Evolutionary conservation across 2,113 vertebrate genomes (phyloP).

Genomic region (Gallinago undulata): DNA sequence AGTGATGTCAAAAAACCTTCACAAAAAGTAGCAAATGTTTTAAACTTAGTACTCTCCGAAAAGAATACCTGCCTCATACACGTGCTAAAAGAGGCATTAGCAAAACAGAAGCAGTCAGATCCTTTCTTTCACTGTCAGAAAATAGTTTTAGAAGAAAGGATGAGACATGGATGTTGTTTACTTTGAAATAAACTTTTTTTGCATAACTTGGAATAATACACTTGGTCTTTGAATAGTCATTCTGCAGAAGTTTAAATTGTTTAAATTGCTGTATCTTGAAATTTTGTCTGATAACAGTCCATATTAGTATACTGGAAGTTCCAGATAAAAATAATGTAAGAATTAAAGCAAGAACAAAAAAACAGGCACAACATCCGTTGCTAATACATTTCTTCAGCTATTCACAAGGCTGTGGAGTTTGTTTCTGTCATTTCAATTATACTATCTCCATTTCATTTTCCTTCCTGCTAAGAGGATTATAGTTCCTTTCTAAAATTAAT

Average conservation of each 20-base stretch:
- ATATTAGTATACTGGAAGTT: background rate
- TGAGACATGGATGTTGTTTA: background rate
- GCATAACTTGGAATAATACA: background rate
- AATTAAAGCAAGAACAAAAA: background rate
- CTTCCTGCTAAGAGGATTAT: background rate
- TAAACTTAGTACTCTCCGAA: background rate
- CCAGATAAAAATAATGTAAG: background rate
- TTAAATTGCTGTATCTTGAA: background rate
- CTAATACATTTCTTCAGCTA: background rate
- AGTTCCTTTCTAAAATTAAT: slow-evolving; percentile 7
- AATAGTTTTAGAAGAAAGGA: background rate
- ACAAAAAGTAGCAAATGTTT: background rate
- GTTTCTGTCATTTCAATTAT: background rate
- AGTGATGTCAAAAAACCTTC: background rate
- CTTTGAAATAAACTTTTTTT: background rate
- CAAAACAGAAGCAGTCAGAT: background rate
- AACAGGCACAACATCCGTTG: background rate
- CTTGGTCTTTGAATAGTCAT: background rate
- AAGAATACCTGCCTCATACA: background rate
- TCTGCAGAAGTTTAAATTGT: background rate
- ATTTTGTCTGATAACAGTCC: background rate
- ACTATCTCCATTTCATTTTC: background rate
- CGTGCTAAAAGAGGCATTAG: background rate
- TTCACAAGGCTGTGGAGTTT: background rate
- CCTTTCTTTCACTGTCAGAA: background rate